Base-by-base conservation (phyloP, 2,797 vertebrate genomes). In the Gambelia wislizenii region DNA sequence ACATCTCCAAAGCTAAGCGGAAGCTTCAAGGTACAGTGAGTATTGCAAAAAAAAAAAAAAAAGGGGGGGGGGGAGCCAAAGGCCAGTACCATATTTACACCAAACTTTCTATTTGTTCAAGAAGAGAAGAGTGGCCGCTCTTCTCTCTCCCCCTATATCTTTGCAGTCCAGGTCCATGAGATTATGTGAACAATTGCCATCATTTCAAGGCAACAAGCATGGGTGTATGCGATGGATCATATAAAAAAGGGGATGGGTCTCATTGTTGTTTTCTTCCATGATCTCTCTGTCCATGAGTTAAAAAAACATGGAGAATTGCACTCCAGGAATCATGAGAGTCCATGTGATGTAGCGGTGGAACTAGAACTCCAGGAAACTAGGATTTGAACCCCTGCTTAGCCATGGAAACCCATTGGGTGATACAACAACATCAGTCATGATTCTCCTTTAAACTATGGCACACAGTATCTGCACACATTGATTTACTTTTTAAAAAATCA, bases 21-120 rank as follows among this genome's bases (percentile, higher is more conserved):
- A 95, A 94, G 67, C 72, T 91, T 42, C 92, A 92, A 83, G 96
- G 96, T 96, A 92, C 36, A 90, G 85, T 56, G 47, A 39, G 36
- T 9, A 0, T 0, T 33, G 64, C 59, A 0, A 39, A 77, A 89
- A 13, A 54, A 61, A 30, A 72, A 0, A 39, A 77, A 89, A 13
- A 54, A 61, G 20, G 59, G 74, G 39, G 20, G 4, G 54, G 27
- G 36, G 27, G n/a, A 18, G 27, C 44, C 6, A 59, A 61, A 87
- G 27, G 22, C 27, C 44, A 27, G 44, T 16, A 20, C 10, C 27
- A 36, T 16, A 39, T 33, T 36, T 12, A 12, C 33, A 56, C 30
- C n/a, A 39, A 25, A 0, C 44, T n/a, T 85, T 18, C 33, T 49
- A 14, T 22, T 36, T 85, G 27, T 83, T 78, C 52, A 85, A 70